These are phyloP conservation scores for Mycteria americana DNA, from an alignment of 2,797 vertebrate species.

Conservation along the genomic window DNA sequence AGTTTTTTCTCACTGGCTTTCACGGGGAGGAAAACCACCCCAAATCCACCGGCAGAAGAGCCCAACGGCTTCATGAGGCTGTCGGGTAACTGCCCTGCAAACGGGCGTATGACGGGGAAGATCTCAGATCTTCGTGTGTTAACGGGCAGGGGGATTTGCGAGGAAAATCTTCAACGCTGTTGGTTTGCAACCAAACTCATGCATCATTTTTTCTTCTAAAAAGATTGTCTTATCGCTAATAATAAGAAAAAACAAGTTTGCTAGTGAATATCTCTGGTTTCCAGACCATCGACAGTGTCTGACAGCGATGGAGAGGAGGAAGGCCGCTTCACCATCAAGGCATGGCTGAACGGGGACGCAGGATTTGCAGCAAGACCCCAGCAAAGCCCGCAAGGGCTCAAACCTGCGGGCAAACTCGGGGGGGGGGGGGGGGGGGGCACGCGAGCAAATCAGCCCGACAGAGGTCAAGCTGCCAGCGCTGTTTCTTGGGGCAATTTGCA, in stretches of 20 bases:
- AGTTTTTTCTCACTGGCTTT: not conserved
- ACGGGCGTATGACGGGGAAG: rapidly evolving
- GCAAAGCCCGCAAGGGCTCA: not conserved
- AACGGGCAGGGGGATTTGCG: rapidly evolving
- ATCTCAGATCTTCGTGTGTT: rapidly evolving
- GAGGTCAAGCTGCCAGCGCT: rapidly evolving
- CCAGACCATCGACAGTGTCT: rapidly evolving
- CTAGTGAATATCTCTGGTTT: not conserved
- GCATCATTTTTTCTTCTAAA: not conserved
- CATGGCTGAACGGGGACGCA: rapidly evolving
- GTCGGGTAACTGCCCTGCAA: too few relatives aligned
- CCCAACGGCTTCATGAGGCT: not conserved
- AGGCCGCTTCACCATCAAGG: not conserved
- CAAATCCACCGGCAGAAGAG: not conserved
- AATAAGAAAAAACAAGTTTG: rapidly evolving
- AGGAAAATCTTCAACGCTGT: rapidly evolving
- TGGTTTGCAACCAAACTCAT: rapidly evolving
- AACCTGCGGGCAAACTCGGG: rapidly evolving
- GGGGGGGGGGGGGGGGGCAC: too few relatives aligned
- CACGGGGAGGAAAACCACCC: not conserved
- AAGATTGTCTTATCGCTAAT: rapidly evolving
- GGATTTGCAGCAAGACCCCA: not conserved
- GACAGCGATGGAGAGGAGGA: rapidly evolving
- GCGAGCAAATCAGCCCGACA: rapidly evolving
- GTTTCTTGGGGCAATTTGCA: not conserved